phyloP scores from a whole-genome alignment of 2,113 vertebrate species.

The Falcunculus frontatus region DNA sequence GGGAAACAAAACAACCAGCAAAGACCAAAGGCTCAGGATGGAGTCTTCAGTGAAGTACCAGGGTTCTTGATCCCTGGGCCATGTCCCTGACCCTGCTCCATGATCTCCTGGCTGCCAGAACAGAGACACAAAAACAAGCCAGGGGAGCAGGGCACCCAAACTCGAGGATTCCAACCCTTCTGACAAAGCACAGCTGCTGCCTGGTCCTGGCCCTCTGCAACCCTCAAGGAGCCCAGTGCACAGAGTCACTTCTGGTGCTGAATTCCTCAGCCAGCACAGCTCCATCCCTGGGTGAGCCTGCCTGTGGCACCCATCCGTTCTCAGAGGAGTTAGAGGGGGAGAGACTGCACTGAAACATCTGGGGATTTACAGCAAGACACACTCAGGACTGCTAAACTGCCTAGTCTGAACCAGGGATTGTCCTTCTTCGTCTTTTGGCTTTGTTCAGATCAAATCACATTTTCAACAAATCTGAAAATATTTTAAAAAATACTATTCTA shows the following conservation, averaged over 20 bases:
- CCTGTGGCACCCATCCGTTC: rapidly evolving
- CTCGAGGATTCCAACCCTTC: not conserved
- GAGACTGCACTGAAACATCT: not conserved
- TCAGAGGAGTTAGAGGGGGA: not conserved
- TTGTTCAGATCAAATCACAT: not conserved
- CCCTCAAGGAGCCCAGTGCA: not conserved
- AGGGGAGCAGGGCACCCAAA: not conserved
- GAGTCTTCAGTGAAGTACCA: not conserved
- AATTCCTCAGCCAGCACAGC: not conserved
- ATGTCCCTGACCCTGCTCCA: not conserved
- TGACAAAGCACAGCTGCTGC: not conserved
- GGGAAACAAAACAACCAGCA: not conserved
- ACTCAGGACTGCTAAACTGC: not conserved
- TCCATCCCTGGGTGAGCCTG: not conserved
- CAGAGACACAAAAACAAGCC: not conserved
- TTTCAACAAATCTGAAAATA: not conserved
- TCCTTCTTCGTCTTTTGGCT: not conserved
- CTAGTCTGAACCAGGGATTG: not conserved
- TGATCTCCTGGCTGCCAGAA: too few relatives aligned
- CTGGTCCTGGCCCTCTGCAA: not conserved
- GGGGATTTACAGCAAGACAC: not conserved
- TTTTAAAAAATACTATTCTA: not conserved
- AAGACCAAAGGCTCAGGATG: not conserved
- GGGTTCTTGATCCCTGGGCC: not conserved
- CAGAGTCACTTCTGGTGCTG: not conserved